Percentiles rank a stretch among this genome's conserved stretches.
Conservation (phyloP, 1,140 invertebrate genomes). For the Drosophila nebulosa region DNA sequence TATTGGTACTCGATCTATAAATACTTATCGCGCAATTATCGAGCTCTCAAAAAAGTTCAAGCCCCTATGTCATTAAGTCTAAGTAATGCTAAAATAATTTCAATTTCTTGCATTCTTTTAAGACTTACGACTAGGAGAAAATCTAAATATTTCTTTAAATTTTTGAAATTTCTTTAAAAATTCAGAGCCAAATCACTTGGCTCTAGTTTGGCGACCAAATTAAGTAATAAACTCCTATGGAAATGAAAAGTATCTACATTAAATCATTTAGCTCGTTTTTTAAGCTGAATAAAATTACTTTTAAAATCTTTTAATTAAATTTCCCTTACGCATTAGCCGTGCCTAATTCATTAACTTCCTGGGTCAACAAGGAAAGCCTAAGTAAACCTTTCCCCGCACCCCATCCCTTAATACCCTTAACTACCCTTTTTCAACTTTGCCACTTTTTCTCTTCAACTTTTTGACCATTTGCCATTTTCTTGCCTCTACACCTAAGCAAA, state of each 20-base stretch:
- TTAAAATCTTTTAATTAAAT: conserved; percentile 35
- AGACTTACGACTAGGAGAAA: too few relatives aligned
- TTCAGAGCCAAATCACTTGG: too few relatives aligned
- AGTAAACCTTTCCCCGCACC: not conserved
- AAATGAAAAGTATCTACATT: not conserved
- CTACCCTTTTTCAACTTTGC: not conserved
- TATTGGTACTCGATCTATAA: too few relatives aligned
- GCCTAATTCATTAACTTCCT: conserved; percentile 32
- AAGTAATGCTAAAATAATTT: too few relatives aligned
- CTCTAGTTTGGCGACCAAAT: not conserved
- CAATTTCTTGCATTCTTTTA: too few relatives aligned
- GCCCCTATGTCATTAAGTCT: too few relatives aligned
- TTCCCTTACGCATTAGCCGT: conserved; percentile 22
- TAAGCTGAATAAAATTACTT: not conserved
- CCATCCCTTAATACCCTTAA: not conserved
- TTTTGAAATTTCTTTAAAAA: too few relatives aligned
- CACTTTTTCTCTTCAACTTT: not conserved
- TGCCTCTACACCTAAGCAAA: conserved; percentile 38
- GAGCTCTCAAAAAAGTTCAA: too few relatives aligned
- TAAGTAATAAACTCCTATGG: not conserved
- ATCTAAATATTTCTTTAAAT: too few relatives aligned
- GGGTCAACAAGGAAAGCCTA: conserved; percentile 3
- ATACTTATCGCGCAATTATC: too few relatives aligned
- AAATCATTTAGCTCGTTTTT: not conserved
- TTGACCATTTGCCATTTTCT: conserved; percentile 25